A percentile compares a stretch with the other conserved stretches of the same genome.
phyloP scores from a whole-genome alignment of 2,888 invertebrate species.

The Xestia xanthographa region DNA sequence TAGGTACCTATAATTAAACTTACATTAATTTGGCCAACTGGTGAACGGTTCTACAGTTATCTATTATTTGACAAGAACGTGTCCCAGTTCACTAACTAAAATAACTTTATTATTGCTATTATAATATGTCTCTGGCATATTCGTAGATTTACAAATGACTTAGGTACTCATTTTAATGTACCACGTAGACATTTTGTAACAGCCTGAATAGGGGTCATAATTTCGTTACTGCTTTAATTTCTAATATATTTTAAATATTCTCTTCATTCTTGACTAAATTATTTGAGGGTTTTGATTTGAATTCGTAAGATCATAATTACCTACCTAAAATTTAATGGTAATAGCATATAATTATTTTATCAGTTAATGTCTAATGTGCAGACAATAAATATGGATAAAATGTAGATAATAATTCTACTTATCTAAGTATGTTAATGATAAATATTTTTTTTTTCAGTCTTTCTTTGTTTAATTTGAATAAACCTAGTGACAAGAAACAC shows the following conservation, averaged over 20 bases:
- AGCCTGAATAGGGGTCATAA: conserved; percentile 22
- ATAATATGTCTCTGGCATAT: neutral
- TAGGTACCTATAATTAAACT: no score
- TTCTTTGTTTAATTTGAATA: neutral
- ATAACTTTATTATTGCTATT: neutral
- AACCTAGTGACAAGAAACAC: neutral
- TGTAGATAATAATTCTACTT: neutral
- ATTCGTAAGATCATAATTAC: no score
- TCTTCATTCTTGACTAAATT: conserved; percentile 16
- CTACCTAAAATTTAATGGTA: no score
- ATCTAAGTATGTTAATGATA: neutral
- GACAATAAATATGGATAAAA: neutral
- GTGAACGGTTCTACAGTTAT: neutral
- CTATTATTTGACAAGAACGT: neutral
- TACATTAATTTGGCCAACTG: neutral
- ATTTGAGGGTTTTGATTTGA: conserved; percentile 27
- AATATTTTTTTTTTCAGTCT: neutral
- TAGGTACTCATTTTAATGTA: conserved; percentile 7
- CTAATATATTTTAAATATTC: conserved; percentile 16
- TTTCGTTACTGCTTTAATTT: conserved; percentile 35
- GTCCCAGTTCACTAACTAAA: neutral
- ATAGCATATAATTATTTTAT: no score
- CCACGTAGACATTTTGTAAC: conserved; percentile 14
- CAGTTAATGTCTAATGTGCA: no score
- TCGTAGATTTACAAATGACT: neutral